Conservation (phyloP, 1,140 invertebrate genomes). For the Macrotrachela quadricornifera region DNA sequence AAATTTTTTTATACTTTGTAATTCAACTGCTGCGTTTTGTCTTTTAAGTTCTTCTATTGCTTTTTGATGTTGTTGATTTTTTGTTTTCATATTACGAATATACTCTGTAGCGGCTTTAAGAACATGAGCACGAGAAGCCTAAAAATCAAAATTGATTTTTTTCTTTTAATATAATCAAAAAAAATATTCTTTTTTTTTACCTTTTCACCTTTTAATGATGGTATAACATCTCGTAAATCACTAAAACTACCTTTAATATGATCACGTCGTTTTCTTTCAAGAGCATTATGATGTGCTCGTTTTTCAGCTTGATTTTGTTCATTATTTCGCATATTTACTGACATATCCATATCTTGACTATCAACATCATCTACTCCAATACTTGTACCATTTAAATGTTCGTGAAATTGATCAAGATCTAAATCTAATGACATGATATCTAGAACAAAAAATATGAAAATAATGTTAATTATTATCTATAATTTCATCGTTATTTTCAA, state of each 20-base stretch:
- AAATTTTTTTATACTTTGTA: conserved; percentile 49
- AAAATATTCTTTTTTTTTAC: too few relatives aligned
- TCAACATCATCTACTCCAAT: too few relatives aligned
- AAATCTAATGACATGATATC: too few relatives aligned
- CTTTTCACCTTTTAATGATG: conserved; percentile 72
- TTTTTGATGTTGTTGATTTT: conserved; percentile 69
- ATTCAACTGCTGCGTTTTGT: conserved; percentile 66
- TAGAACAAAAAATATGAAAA: too few relatives aligned
- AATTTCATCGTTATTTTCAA: too few relatives aligned
- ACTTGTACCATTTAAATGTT: too few relatives aligned
- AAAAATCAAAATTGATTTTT: too few relatives aligned
- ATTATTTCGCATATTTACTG: not conserved
- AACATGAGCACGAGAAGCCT: conserved; percentile 82
- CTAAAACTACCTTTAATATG: conserved; percentile 95
- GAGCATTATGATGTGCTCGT: conserved; percentile 83
- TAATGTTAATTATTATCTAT: too few relatives aligned
- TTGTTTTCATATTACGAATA: conserved; percentile 75
- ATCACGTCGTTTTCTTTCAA: conserved; percentile 78
- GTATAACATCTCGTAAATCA: conserved; percentile 70
- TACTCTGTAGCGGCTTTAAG: conserved; percentile 92
- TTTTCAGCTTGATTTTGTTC: conserved; percentile 55
- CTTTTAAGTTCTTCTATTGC: conserved; percentile 81
- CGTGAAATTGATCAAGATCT: too few relatives aligned
- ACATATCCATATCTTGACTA: too few relatives aligned
- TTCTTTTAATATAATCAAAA: too few relatives aligned